Evolutionary conservation across 2,888 invertebrate species (phyloP).

Genomic region (Lasioglossum malachurum): DNA sequence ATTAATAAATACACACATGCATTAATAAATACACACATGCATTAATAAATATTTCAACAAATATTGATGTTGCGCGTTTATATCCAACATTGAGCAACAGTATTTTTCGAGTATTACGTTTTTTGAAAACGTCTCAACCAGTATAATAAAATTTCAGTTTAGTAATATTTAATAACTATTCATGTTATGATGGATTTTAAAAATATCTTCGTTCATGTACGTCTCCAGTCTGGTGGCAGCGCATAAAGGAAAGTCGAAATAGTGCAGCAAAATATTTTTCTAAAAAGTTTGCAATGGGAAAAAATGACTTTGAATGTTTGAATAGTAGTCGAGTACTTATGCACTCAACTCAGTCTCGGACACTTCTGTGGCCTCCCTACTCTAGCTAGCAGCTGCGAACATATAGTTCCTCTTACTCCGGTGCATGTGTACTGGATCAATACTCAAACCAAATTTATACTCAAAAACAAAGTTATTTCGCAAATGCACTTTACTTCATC

Average conservation of each 20-base stretch:
- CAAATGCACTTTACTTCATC: neutral
- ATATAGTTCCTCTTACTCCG: constrained; percentile 5
- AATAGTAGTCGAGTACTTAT: constrained; percentile 2
- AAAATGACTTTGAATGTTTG: constrained; percentile 14
- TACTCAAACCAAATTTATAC: constrained; percentile 10
- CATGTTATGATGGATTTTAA: neutral
- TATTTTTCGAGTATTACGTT: too few relatives aligned
- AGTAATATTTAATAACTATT: neutral
- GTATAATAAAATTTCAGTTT: too few relatives aligned
- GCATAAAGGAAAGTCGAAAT: neutral
- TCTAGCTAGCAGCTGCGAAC: neutral
- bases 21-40: too few relatives aligned
- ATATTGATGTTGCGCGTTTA: neutral
- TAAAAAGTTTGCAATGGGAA: neutral
- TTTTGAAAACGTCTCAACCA: neutral
- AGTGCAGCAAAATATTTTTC: neutral
- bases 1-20: neutral
- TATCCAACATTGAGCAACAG: neutral
- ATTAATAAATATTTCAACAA: neutral
- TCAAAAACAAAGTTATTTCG: neutral
- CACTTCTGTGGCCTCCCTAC: constrained; percentile 20
- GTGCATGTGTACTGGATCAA: constrained; percentile 14
- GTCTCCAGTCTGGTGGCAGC: neutral
- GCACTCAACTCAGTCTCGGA: constrained; percentile 6
- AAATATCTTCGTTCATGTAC: neutral